These are phyloP conservation scores for Aurelia aurita complex sp. Pacific DNA, from an alignment of 30 jellyfish, hydroid and myxozoan genomes.

Conservation along the genomic window DNA sequence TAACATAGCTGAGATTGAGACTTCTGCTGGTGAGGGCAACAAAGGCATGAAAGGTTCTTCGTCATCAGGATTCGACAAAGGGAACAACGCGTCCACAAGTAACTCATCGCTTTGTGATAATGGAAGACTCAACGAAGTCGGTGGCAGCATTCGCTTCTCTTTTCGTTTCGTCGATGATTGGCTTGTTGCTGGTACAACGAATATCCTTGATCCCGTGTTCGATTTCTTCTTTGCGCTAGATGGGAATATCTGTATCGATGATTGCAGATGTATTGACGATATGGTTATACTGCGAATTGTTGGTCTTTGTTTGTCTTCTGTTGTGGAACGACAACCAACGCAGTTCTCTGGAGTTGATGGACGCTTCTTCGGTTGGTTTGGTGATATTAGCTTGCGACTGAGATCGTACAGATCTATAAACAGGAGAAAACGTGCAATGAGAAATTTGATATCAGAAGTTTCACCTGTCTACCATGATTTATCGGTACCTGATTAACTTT, in stretches of 20 bases:
- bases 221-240: constrained; percentile 34
- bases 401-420: constrained; percentile 53
- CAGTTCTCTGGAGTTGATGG: constrained; percentile 62
- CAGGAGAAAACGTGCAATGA: no score
- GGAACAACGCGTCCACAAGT: constrained; percentile 44
- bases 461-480: no score
- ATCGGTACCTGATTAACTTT: neutral
- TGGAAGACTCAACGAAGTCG: constrained; percentile 45
- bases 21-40: constrained; percentile 87
- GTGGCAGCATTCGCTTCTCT: constrained; percentile 47
- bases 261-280: constrained; percentile 30
- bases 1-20: constrained; percentile 50
- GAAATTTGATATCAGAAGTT: neutral
- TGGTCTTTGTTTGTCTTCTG: constrained; percentile 51
- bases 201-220: constrained; percentile 49
- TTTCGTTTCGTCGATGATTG: constrained; percentile 37
- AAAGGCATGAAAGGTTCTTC: constrained; percentile 77
- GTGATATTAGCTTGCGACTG: constrained; percentile 42
- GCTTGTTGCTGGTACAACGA: constrained; percentile 49
- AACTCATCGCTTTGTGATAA: constrained; percentile 46
- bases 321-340: constrained; percentile 52
- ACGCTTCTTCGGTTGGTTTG: constrained; percentile 40
- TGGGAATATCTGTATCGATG: constrained; percentile 46
- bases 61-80: constrained; percentile 36
- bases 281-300: constrained; percentile 53